Base-by-base conservation (phyloP, 1,140 invertebrate genomes). In the Thaumatotibia leucotreta region DNA sequence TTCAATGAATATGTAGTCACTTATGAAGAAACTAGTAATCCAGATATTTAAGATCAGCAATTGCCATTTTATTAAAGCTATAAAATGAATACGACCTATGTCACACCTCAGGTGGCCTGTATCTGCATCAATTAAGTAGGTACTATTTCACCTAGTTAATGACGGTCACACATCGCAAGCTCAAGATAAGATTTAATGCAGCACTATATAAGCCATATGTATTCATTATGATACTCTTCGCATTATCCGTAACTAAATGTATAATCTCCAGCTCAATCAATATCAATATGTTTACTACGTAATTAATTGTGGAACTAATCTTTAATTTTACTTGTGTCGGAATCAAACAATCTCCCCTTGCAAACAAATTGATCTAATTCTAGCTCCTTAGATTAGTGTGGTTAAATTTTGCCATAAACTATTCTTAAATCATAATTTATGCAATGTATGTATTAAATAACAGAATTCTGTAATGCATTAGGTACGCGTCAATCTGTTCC, bases 1-100 rank as follows among this genome's bases (percentile, higher is more conserved):
- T 68, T 77, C 75, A 82, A 81, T 84, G 84, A 84, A 83, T 78
- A 82, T 70, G 74, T 68, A n/a, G n/a, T n/a, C n/a, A 74, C 65
- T 70, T 72, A 73, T 14, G 67, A 75, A 84, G 81, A 84, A 84
- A 83, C 82, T 73, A 66, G 74, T 78, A 80, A n/a, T 86, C 80
- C 82, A 86, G n/a, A n/a, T n/a, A n/a, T n/a, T n/a, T n/a, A n/a
- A n/a, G n/a, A n/a, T n/a, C 82, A 76, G 73, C 79, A 78, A 79
- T 77, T 68, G 72, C 64, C 75, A 45, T 70, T 83, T 86, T 84
- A 83, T 80, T 64, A 68, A 54, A 66, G 52, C 71, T 66, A 81
- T 86, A 84, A 86, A 88, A 76, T 61, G 64, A 74, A 75, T 74
- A 78, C 74, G 80, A 73, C 73, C 66, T 52, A 73, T 77, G 76